Percentiles rank a stretch among this genome's conserved stretches.
phyloP scores from a whole-genome alignment of 2,113 vertebrate species.

The Clarias magur region DNA sequence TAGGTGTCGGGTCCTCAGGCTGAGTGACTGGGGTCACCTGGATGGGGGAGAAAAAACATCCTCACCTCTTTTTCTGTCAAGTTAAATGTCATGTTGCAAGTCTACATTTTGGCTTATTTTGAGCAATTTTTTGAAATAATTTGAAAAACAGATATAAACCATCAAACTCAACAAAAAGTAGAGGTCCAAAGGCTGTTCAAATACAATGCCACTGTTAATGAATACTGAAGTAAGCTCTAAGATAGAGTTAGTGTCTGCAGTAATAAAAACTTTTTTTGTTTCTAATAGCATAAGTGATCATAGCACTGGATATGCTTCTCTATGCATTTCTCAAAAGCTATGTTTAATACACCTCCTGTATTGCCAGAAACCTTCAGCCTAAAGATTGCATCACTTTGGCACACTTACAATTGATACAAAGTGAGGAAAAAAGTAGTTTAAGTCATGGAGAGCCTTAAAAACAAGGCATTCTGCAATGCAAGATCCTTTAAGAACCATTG shows the following conservation, averaged over 20 bases:
- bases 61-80: neutral
- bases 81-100: neutral
- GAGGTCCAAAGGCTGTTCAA: neutral
- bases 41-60: constrained; percentile 11
- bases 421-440: neutral
- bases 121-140: neutral
- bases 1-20: constrained; percentile 56
- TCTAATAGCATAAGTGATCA: neutral
- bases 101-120: neutral
- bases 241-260: neutral
- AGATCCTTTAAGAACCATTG: neutral
- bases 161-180: too few species aligned
- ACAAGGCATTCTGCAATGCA: neutral
- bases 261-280: neutral
- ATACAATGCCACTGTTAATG: neutral
- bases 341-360: neutral
- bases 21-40: constrained; percentile 82
- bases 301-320: neutral
- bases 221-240: neutral
- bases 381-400: neutral
- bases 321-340: neutral
- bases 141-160: neutral
- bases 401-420: neutral
- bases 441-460: neutral
- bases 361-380: neutral